Evolutionary conservation across 2,888 invertebrate genomes (phyloP), one percentile per base, ranked within the genome.

Genomic region (Brachycybe producta): DNA sequence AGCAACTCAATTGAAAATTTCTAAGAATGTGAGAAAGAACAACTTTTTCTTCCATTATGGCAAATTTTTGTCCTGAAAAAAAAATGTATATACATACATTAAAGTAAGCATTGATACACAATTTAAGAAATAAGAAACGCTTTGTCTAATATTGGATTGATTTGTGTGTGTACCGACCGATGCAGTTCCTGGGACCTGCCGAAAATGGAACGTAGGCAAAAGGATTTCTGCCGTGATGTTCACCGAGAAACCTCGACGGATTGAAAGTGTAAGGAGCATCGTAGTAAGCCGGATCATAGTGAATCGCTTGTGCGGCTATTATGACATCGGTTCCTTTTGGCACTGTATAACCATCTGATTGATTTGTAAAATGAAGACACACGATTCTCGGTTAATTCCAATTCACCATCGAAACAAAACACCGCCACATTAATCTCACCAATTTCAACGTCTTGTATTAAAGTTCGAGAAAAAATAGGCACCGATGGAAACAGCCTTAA

Each of bases 161-260:
- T 13, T 30, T 8, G n/a, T 30, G n/a, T 11, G 32, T 13, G n/a
- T 30, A 30, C 43, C 30, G 21, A 53, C 53, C 53, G 17, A 53
- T 51, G 30, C 53, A 53, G 26, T 53, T 53, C 27, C 53, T 46
- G 19, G 53, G 51, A 43, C 53, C 53, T 23, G 53, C 53, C 15
- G 52, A 52, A 39, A 53, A 53, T 4, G 53, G 51, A 11, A 53
- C 21, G 38, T 36, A 53, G 3, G 53, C 45, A 21, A 43, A 47
- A 17, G 47, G 47, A 36, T 47, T 19, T 7, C 38, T 19, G n/a
- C 28, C 19, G 21, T 36, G 30, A 17, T 23, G 11, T 24, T 47
- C 34, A 11, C 38, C 47, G n/a, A 47, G 27, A 47, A 47, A 47
- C 11, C 47, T 23, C 2, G 17, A 15, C 1, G 47, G 47, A 23